Percentiles rank a stretch among this genome's conserved stretches.
Evolutionary conservation across 2,888 invertebrate genomes (phyloP).

Genomic region (Brenthis ino): DNA sequence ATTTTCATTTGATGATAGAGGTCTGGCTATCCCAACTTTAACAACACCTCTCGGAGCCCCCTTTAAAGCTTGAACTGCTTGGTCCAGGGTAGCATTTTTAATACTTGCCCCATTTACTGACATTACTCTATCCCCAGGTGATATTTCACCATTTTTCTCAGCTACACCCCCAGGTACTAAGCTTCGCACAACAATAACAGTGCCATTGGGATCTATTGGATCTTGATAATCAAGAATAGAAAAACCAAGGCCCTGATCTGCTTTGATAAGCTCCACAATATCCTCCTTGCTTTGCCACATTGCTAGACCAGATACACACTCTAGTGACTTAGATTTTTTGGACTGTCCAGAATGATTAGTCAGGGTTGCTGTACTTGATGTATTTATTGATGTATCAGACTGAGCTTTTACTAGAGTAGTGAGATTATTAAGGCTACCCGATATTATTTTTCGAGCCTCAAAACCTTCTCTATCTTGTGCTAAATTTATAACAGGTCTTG

Average conservation of each 20-base stretch:
- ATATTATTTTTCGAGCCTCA: conserved; percentile 90
- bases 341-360: conserved; percentile 86
- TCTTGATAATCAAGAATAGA: conserved; percentile 99
- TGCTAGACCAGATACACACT: conserved; percentile 96
- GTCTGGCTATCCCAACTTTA: conserved; percentile 94
- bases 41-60: conserved; percentile 95
- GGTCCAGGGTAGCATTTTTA: conserved; percentile 95
- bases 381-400: conserved; percentile 95
- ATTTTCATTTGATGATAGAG: conserved; percentile 81
- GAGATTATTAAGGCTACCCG: conserved; percentile 92
- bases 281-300: conserved; percentile 98
- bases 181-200: conserved; percentile 98
- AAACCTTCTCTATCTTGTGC: conserved; percentile 90
- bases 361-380: conserved; percentile 91
- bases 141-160: conserved; percentile 95
- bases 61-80: conserved; percentile 97
- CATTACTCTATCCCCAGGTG: conserved; percentile 96
- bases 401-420: conserved; percentile 94
- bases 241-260: conserved; percentile 98
- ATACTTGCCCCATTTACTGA: conserved; percentile 95
- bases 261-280: conserved; percentile 94
- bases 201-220: conserved; percentile 96
- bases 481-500: conserved; percentile 88
- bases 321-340: conserved; percentile 94
- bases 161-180: conserved; percentile 99